Evolutionary conservation across 2,113 vertebrate genomes (phyloP).

Genomic region (Sialia sialis): DNA sequence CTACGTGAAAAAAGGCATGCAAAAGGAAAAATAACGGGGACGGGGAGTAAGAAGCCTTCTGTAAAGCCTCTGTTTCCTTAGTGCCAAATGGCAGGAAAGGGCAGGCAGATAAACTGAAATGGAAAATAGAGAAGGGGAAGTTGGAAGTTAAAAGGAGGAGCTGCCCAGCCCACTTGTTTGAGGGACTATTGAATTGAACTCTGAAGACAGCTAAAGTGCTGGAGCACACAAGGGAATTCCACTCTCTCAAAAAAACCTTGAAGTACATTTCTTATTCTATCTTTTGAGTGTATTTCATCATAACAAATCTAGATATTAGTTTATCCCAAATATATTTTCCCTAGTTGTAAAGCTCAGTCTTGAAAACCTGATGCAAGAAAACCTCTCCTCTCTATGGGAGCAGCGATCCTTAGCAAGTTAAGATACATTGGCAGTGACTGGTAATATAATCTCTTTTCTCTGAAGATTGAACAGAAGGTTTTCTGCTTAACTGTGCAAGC

Average conservation of each 20-base stretch:
- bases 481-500: neutral
- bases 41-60: neutral
- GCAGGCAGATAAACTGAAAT: neutral
- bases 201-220: neutral
- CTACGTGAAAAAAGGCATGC: neutral
- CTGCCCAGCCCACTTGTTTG: neutral
- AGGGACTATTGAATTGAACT: neutral
- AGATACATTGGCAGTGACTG: neutral
- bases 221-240: neutral
- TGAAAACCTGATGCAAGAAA: neutral
- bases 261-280: neutral
- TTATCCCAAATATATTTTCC: neutral
- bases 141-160: neutral
- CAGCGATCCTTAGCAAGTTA: neutral
- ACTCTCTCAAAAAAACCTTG: neutral
- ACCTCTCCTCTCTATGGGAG: neutral
- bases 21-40: neutral
- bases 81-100: neutral
- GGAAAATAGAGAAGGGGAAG: neutral
- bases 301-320: neutral
- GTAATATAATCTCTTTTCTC: neutral
- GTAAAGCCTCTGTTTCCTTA: neutral
- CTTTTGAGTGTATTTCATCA: neutral
- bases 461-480: neutral
- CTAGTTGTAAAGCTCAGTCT: neutral